Base-by-base conservation (phyloP, 2,113 vertebrate genomes). In the Oncorhynchus mykiss region DNA sequence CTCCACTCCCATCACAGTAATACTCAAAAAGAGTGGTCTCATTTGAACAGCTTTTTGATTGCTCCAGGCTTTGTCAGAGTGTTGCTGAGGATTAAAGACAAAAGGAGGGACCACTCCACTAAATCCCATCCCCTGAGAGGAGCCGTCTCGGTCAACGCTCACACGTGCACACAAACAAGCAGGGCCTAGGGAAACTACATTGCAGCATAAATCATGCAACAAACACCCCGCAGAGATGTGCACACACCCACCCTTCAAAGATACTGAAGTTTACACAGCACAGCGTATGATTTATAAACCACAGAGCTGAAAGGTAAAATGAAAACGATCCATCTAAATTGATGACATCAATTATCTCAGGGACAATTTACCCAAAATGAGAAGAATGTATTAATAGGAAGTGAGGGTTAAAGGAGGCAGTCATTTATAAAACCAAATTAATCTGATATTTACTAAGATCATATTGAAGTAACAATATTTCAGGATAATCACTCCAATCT, bases 71-170 rank as follows among this genome's bases (percentile, higher is more conserved):
- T 79, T 85, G 76, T 81, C 64, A 14, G 73, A 85, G 80, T 74
- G 71, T 66, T 72, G 79, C 80, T 8, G 75, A 60, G 67, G 78
- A 88, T 82, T 84, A 82, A 6, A 81, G 70, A 85, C 77, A 82
- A 85, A 75, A 75, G 70, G 73, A 45, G 60, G 78, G 75, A 71
- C 18, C 76, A 66, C 75, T 67, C 14, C 59, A 60, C 59, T 22
- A n/a, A 60, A 60, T n/a, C 16, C 18, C 11, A 31, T 34, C 66
- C 80, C 80, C 4, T 9, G 81, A 81, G 80, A 77, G 80, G 67
- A 70, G 54, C 59, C n/a, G 13, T 62, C 59, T 62, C 59, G 7
- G n/a, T 62, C 59, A 62, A n/a, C 16, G 8, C 59, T 22, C 59
- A 62, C 59, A 62, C 59, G 22, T 1, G n/a, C 59, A 62, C 59